These are phyloP conservation scores for Peromyscus nudipes DNA, from an alignment of 2,797 vertebrate genomes.

Conservation along the genomic window DNA sequence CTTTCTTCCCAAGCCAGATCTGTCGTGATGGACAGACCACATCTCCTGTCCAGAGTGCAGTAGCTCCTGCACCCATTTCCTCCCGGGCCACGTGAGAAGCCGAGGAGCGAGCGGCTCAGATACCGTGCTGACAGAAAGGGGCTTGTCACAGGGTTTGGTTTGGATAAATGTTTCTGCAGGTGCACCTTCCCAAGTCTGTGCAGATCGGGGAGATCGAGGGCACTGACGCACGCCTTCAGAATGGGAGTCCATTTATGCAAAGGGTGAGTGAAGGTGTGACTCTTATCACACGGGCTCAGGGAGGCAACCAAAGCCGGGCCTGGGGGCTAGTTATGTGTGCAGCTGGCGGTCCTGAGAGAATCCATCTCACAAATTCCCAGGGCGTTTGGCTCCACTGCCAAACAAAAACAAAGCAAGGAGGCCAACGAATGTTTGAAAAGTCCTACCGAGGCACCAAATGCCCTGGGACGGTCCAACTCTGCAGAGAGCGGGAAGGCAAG, in stretches of 20 bases:
- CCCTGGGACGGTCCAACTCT: neutral
- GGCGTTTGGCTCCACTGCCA: neutral
- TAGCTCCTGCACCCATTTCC: too few relatives aligned
- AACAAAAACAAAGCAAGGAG: neutral
- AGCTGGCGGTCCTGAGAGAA: neutral
- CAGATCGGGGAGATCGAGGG: neutral
- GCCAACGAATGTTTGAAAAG: neutral
- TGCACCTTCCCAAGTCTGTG: neutral
- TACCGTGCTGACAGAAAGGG: neutral
- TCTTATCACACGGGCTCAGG: neutral
- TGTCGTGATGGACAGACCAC: neutral
- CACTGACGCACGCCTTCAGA: neutral
- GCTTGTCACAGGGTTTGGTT: neutral
- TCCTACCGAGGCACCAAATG: too few relatives aligned
- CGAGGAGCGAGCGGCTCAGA: too few relatives aligned
- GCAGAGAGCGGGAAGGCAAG: neutral
- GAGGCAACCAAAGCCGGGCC: neutral
- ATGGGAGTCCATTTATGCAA: neutral
- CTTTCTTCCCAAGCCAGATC: neutral
- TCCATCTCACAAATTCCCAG: neutral
- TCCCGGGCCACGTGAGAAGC: neutral
- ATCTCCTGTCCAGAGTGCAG: neutral
- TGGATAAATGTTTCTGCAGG: neutral
- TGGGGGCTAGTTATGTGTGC: neutral
- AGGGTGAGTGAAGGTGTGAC: neutral